These are phyloP conservation scores for Caenorhabditis doughertyi DNA, from an alignment of 2,888 invertebrate species.

Conservation along the genomic window DNA sequence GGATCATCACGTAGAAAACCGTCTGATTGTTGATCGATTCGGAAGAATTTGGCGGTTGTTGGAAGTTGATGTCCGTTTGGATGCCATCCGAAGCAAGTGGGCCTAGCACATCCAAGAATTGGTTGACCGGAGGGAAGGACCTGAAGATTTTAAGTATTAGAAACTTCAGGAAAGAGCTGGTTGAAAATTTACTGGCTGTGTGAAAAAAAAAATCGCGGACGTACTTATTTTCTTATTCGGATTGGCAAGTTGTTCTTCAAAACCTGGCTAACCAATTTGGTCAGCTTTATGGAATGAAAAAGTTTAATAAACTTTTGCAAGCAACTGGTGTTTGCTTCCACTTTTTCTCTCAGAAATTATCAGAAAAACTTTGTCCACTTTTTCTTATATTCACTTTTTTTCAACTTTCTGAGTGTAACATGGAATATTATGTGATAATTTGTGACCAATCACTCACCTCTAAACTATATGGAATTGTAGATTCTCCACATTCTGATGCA, in stretches of 20 bases:
- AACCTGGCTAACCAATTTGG: too few species aligned
- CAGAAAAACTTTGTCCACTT: too few species aligned
- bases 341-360: too few species aligned
- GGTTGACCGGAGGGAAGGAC: constrained; percentile 71
- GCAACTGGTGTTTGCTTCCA: too few species aligned
- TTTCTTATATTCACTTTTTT: too few species aligned
- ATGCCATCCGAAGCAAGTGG: constrained; percentile 80
- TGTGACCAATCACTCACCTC: constrained; percentile 61
- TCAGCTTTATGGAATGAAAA: too few species aligned
- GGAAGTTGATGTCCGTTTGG: constrained; percentile 69
- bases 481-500: constrained; percentile 71
- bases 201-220: too few species aligned
- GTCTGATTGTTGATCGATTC: constrained; percentile 69
- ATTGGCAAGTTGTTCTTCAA: too few species aligned
- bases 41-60: constrained; percentile 76
- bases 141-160: constrained; percentile 35
- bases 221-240: too few species aligned
- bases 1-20: constrained; percentile 70
- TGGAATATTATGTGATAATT: not conserved
- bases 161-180: not conserved
- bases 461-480: constrained; percentile 74
- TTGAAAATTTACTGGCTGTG: too few species aligned
- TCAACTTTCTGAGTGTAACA: too few species aligned
- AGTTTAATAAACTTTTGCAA: too few species aligned
- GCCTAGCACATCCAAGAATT: constrained; percentile 78